Conservation (phyloP, 2,888 invertebrate genomes). For the Girardia tigrina region DNA sequence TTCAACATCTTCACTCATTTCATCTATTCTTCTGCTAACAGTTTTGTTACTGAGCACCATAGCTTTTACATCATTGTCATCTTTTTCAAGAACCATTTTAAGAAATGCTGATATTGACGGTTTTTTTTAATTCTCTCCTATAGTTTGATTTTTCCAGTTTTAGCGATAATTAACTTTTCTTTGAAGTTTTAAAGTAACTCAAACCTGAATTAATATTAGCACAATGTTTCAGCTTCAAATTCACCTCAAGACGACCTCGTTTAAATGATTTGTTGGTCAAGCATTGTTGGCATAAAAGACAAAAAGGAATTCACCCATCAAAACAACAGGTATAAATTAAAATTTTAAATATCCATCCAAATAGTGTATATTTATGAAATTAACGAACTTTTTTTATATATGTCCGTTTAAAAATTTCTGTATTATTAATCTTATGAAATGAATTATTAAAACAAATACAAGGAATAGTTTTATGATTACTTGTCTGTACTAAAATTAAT, state of each 20-base stretch:
- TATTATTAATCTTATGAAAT: too few relatives aligned
- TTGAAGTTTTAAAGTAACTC: neutral
- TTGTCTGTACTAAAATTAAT: too few relatives aligned
- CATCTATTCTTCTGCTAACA: neutral
- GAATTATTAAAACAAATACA: too few relatives aligned
- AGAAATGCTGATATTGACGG: neutral
- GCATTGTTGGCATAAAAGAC: neutral
- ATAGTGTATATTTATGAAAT: too few relatives aligned
- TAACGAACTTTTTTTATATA: neutral
- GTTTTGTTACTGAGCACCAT: neutral
- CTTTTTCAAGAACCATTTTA: neutral
- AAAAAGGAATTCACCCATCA: too few relatives aligned
- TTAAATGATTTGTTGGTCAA: neutral
- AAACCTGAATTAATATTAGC: neutral
- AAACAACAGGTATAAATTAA: neutral
- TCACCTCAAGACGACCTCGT: too few relatives aligned
- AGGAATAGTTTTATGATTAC: too few relatives aligned
- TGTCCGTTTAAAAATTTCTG: too few relatives aligned
- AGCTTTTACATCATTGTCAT: neutral
- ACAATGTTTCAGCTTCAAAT: neutral
- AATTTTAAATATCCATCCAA: neutral
- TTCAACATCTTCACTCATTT: conserved; percentile 16
- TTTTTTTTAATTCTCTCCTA: neutral
- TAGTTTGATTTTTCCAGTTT: conserved; percentile 9
- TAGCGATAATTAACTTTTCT: neutral